Conservation (phyloP, 2,888 invertebrate species). For the Nephrotoma flavescens region DNA sequence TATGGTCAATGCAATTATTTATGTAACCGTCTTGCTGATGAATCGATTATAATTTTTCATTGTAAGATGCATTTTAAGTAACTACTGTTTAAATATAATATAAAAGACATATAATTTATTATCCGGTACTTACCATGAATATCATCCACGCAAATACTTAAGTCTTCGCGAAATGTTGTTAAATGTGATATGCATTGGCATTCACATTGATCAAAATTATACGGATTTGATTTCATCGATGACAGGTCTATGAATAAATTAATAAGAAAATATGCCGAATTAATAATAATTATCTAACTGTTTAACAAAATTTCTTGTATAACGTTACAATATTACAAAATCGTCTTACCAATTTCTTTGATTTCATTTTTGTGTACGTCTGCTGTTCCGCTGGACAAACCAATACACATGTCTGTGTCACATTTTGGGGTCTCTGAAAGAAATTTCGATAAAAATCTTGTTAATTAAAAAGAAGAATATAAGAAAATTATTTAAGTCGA, state of each 20-base stretch:
- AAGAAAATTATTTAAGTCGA: constrained; percentile 14
- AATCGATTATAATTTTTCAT: background rate
- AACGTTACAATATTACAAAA: background rate
- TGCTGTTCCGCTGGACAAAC: constrained; percentile 32
- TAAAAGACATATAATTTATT: background rate
- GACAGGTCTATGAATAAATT: background rate
- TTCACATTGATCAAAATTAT: constrained; percentile 36
- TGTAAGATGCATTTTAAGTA: background rate
- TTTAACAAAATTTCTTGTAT: background rate
- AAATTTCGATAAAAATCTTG: constrained; percentile 10
- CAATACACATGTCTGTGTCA: constrained; percentile 31
- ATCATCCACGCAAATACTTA: constrained; percentile 71
- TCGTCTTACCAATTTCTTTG: constrained; percentile 22
- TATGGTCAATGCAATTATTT: background rate
- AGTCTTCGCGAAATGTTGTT: constrained; percentile 71
- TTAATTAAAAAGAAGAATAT: background rate
- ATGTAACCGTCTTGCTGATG: background rate
- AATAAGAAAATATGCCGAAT: background rate
- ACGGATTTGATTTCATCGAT: background rate
- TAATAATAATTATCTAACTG: background rate
- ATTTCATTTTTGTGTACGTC: constrained; percentile 20
- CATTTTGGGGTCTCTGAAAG: constrained; percentile 24
- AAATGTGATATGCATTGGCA: constrained; percentile 65
- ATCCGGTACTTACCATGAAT: constrained; percentile 53
- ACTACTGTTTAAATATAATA: background rate